Conservation (phyloP, 2,113 vertebrate genomes). For the Caranx melampygus region DNA sequence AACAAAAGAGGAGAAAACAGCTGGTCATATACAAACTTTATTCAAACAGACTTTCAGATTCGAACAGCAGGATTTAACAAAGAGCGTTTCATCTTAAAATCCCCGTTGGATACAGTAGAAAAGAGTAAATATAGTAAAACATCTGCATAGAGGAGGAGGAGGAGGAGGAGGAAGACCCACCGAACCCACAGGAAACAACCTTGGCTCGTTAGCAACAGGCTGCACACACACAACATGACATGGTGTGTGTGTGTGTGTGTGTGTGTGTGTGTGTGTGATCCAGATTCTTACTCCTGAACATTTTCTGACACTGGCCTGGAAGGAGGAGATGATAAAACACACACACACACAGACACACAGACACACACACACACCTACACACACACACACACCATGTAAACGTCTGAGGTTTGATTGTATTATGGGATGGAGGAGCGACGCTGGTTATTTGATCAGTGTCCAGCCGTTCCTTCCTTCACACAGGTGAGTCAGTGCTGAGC, state of each 20-base stretch:
- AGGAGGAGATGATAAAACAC: background rate
- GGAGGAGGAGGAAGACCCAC: constrained; percentile 58
- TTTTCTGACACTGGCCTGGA: constrained; percentile 23
- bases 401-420: constrained; percentile 44
- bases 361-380: background rate
- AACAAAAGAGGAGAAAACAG: background rate
- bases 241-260: constrained; percentile 47
- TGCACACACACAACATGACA: constrained; percentile 42
- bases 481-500: background rate
- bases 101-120: constrained; percentile 73
- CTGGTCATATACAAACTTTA: constrained; percentile 74
- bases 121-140: constrained; percentile 60
- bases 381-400: constrained; percentile 36
- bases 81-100: constrained; percentile 56
- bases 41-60: constrained; percentile 68
- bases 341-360: background rate
- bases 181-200: constrained; percentile 51
- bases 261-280: constrained; percentile 28
- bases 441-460: constrained; percentile 27
- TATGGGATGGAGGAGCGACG: constrained; percentile 18
- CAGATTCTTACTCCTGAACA: constrained; percentile 16
- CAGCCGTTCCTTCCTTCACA: background rate
- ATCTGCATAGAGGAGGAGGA: constrained; percentile 74
- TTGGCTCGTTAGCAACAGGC: constrained; percentile 40
- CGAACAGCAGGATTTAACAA: constrained; percentile 71